Conservation (phyloP, 2,113 vertebrate species). For the Thamnaconus septentrionalis region DNA sequence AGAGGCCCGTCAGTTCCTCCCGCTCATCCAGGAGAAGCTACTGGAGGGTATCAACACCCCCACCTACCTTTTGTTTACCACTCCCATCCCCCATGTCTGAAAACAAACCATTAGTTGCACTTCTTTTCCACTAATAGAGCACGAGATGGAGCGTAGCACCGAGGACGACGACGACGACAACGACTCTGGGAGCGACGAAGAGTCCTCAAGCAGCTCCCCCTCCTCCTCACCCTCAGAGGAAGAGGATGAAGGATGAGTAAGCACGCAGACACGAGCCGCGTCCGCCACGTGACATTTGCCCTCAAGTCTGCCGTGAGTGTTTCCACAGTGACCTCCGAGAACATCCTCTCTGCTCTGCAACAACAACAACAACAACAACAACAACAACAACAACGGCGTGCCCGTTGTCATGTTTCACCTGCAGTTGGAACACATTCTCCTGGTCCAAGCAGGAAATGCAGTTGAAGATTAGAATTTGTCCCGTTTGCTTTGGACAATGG, state of each 20-base stretch:
- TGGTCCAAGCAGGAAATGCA: no score
- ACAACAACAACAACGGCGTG: no score
- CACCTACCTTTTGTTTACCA: no score
- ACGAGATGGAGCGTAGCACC: constrained; percentile 16
- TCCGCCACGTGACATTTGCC: no score
- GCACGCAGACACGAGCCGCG: not conserved
- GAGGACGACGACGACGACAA: constrained; percentile 33
- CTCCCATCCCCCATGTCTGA: not conserved
- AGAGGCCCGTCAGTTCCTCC: constrained; percentile 79
- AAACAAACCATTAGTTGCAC: not conserved
- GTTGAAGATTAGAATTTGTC: no score
- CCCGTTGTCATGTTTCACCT: no score
- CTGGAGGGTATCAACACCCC: constrained; percentile 64
- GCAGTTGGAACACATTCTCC: no score
- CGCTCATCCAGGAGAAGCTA: constrained; percentile 80
- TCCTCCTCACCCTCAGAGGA: constrained; percentile 36
- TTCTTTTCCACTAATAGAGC: constrained; percentile 17
- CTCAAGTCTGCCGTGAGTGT: no score
- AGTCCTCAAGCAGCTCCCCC: constrained; percentile 19
- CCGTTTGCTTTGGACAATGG: no score
- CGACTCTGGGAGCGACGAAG: constrained; percentile 50
- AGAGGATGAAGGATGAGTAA: constrained; percentile 13
- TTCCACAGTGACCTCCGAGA: no score
- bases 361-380: no score
- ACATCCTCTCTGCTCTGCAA: no score